Percentiles rank a stretch among this genome's conserved stretches.
phyloP scores from a whole-genome alignment of 2,888 invertebrate genomes.

The Pegoplata infirma region DNA sequence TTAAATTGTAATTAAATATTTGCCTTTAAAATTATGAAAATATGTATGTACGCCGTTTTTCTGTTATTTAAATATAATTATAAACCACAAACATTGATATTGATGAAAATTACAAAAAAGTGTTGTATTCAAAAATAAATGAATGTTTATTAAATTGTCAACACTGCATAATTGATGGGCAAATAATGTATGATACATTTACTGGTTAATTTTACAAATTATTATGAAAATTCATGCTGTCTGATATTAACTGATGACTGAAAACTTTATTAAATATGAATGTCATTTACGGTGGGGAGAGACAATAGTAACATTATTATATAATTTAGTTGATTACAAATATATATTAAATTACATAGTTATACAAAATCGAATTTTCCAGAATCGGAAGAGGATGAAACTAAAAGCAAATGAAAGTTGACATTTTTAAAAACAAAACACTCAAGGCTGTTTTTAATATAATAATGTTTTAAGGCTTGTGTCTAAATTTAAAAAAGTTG shows the following conservation, averaged over 20 bases:
- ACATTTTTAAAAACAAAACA: too few relatives aligned
- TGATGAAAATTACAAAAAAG: slow-evolving; percentile 18
- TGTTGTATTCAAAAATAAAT: not conserved
- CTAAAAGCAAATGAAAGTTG: too few relatives aligned
- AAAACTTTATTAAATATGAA: slow-evolving; percentile 32
- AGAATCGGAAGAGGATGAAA: too few relatives aligned
- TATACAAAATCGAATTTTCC: too few relatives aligned
- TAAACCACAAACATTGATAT: slow-evolving; percentile 59
- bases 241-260: slow-evolving; percentile 22
- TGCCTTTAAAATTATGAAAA: slow-evolving; percentile 53
- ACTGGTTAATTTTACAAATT: not conserved
- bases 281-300: too few relatives aligned
- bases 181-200: not conserved
- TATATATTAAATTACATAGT: too few relatives aligned
- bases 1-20: slow-evolving; percentile 53
- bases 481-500: too few relatives aligned
- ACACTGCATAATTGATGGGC: slow-evolving; percentile 53
- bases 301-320: too few relatives aligned
- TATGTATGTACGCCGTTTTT: too few relatives aligned
- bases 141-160: slow-evolving; percentile 52
- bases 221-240: slow-evolving; percentile 1
- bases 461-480: too few relatives aligned
- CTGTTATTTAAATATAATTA: slow-evolving; percentile 56
- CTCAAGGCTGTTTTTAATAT: too few relatives aligned
- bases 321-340: too few relatives aligned